Base-by-base conservation (phyloP, 1,140 invertebrate species). In the Macrobrachium rosenbergii region DNA sequence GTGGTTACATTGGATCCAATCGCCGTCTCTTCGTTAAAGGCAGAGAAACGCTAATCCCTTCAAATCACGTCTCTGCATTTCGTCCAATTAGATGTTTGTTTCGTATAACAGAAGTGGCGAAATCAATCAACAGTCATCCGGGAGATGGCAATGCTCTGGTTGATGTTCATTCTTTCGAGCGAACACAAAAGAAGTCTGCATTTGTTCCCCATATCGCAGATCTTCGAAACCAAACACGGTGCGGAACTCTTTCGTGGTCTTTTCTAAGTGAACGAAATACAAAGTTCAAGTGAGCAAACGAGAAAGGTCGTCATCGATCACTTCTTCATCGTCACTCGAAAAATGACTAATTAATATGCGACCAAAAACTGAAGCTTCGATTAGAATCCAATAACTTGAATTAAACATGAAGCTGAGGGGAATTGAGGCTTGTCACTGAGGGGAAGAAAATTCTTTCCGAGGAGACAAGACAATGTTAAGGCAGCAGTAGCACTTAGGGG, bases 271-370 rank as follows among this genome's bases (percentile, higher is more conserved):
- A 19, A 62, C 23, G 78, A 82, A 82, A 21, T 5, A 17, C 45
- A 17, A 45, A 52, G 5, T 2, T 76, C 72, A 67, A 81, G 52
- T 21, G 81, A 62, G 37, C 58, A 62, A 63, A 28, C n/a, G 28
- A 37, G 78, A 23, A 58, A 81, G 14, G 72, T 75, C 67, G 45
- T 23, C 78, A 73, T 87, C 78, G 85, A 82, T 87, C 64, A 59
- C 85, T 75, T 73, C 77, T 77, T 76, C 78, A 64, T 62, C 77
- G 77, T 60, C 63, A 72, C 69, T 62, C 83, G 59, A 87, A 87
- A 87, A 87, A 87, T 87, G 79, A 87, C 85, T 87, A 87, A 87
- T 87, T 87, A 87, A 87, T 87, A 82, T 87, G 85, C 85, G 69
- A 87, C 85, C 85, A 87, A 87, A 87, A 87, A 87, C 77, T 87